Conservation (phyloP, 2,888 invertebrate genomes). For the Axea sp. region DNA sequence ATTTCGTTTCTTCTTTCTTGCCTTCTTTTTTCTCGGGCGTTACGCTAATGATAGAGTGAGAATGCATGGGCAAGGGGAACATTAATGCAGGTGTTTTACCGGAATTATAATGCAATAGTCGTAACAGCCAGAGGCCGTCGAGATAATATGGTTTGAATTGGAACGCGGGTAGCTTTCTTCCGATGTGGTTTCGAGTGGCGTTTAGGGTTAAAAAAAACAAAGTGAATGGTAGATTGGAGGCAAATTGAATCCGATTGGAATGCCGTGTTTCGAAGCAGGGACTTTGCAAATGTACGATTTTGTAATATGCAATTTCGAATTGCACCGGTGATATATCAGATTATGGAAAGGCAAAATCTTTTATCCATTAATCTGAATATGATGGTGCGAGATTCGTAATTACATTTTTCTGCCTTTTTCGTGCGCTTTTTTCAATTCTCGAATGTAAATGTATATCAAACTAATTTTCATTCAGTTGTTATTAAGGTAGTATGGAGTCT, state of each 20-base stretch:
- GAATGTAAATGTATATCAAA: no score
- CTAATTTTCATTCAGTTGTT: no score
- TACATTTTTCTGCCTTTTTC: conserved; percentile 1
- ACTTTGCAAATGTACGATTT: conserved; percentile 33
- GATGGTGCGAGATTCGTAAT: no score
- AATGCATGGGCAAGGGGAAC: conserved; percentile 11
- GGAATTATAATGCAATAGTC: conserved; percentile 55
- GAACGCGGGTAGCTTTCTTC: conserved; percentile 42
- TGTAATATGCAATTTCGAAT: conserved; percentile 45
- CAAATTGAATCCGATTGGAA: conserved; percentile 55
- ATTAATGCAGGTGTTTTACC: conserved; percentile 52
- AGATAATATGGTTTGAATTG: conserved; percentile 51
- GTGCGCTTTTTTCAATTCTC: no score
- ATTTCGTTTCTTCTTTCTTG: conserved; percentile 1
- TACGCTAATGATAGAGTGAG: conserved; percentile 35
- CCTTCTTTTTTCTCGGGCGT: conserved; percentile 32
- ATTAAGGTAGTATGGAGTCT: no score
- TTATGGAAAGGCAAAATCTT: no score
- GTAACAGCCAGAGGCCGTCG: conserved; percentile 31
- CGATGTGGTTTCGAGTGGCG: conserved; percentile 47
- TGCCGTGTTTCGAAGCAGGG: conserved; percentile 20
- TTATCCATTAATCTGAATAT: no score
- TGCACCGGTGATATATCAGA: conserved; percentile 25
- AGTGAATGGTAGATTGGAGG: conserved; percentile 38
- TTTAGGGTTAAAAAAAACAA: conserved; percentile 51